phyloP scores from a whole-genome alignment of 35 echinoderm and acorn worm genomes.

The Anneissia japonica region DNA sequence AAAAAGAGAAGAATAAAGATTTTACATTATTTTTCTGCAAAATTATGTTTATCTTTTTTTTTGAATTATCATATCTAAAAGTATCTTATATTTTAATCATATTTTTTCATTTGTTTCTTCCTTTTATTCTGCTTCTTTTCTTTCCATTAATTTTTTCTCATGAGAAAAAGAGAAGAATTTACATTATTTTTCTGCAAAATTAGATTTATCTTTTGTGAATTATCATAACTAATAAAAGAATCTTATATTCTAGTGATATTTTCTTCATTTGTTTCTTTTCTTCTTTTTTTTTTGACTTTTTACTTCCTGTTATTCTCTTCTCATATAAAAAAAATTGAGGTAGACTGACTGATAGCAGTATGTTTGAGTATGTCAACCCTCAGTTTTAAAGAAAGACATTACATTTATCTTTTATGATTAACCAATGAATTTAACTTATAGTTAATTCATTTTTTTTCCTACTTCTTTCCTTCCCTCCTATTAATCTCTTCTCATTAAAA shows the following conservation, averaged over 20 bases:
- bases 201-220: too few relatives aligned
- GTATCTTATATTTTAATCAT: not conserved
- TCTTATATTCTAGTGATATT: too few relatives aligned
- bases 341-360: not conserved
- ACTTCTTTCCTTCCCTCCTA: too few relatives aligned
- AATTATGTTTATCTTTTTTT: not conserved
- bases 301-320: not conserved
- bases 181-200: too few relatives aligned
- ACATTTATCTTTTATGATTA: too few relatives aligned
- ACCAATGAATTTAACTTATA: too few relatives aligned
- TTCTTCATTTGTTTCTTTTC: not conserved
- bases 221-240: too few relatives aligned
- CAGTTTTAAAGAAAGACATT: not conserved
- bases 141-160: not conserved
- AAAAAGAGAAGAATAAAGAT: not conserved
- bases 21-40: not conserved
- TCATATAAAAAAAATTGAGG: not conserved
- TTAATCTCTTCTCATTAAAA: too few relatives aligned
- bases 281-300: not conserved
- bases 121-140: not conserved
- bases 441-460: too few relatives aligned
- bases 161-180: too few relatives aligned
- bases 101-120: not conserved
- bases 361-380: not conserved
- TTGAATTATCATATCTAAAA: not conserved